Evolutionary conservation across 2,113 vertebrate species (phyloP), one percentile per base, ranked within the genome.

Genomic region (Ophiodon elongatus): DNA sequence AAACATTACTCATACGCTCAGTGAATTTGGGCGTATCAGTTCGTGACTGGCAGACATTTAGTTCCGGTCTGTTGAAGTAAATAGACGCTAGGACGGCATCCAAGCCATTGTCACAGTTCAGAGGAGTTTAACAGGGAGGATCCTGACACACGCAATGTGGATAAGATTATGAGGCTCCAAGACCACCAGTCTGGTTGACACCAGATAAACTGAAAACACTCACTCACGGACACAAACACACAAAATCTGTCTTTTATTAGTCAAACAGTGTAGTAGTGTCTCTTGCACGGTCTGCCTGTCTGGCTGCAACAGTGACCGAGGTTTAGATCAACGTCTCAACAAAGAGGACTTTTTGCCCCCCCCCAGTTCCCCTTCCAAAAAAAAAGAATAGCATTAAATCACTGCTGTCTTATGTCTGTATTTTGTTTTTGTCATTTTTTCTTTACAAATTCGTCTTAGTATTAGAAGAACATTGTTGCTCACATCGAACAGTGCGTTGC

Each of bases 141-240:
- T 88, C 79, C 68, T 54, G 62, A 86, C 79, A 31, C 82, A 80
- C 76, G 84, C 66, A 83, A 87, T 90, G 76, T 88, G 84, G 82
- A 85, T 74, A 52, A 85, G 76, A 86, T 91, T 91, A 89, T 67
- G 43, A 82, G 82, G 64, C 63, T 88, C 69, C 73, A 45, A 64
- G 80, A 89, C 81, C 91, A 88, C 74, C 83, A 85, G 85, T 82
- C 78, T 87, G 87, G 78, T 84, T 83, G 68, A 86, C 80, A 87
- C 67, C 74, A 85, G 85, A 90, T 92, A 85, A 88, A 93, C 76
- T 64, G 29, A 85, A 78, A 6, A 73, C 57, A 62, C 73, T 69
- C 39, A 59, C 47, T 31, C 4, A 43, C 31, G 39, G 63, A 80
- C 70, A 69, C 45, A 62, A 21, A 65, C 63, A 27, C 67, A 75